phyloP scores from a whole-genome alignment of 2,888 invertebrate species.

The Hylaea fasciaria region DNA sequence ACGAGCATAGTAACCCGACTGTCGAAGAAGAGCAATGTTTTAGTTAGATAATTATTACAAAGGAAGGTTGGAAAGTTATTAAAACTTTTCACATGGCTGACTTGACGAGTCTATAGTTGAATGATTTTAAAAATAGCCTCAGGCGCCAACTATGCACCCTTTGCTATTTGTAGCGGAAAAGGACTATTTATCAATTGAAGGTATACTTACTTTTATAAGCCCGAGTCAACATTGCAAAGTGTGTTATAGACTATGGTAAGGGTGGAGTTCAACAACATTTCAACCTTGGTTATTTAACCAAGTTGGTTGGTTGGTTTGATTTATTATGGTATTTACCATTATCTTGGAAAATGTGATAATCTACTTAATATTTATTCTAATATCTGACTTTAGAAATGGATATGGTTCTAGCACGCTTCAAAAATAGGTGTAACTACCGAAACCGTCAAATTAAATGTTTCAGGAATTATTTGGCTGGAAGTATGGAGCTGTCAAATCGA shows the following conservation, averaged over 20 bases:
- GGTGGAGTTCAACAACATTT: not conserved
- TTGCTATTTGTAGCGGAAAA: slow-evolving; percentile 55
- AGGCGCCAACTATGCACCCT: slow-evolving; percentile 53
- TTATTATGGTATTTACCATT: too few species aligned
- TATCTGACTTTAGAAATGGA: too few species aligned
- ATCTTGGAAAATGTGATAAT: too few species aligned
- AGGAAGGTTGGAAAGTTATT: slow-evolving; percentile 33
- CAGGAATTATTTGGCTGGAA: not conserved
- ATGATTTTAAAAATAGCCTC: slow-evolving; percentile 41
- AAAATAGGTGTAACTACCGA: too few species aligned
- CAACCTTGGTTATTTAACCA: not conserved
- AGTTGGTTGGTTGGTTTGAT: too few species aligned
- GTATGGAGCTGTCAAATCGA: not conserved
- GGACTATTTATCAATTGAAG: slow-evolving; percentile 53
- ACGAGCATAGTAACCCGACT: too few species aligned
- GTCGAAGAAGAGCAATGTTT: too few species aligned
- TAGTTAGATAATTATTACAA: not conserved
- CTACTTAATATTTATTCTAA: too few species aligned
- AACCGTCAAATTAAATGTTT: not conserved
- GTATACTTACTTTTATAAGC: not conserved
- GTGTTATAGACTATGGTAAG: not conserved
- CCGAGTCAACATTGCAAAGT: not conserved
- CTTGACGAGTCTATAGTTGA: slow-evolving; percentile 61
- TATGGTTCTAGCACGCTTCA: too few species aligned
- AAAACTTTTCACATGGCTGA: slow-evolving; percentile 54